Base-by-base conservation (phyloP, 2,797 vertebrate species). In the Eulemur rubriventer region DNA sequence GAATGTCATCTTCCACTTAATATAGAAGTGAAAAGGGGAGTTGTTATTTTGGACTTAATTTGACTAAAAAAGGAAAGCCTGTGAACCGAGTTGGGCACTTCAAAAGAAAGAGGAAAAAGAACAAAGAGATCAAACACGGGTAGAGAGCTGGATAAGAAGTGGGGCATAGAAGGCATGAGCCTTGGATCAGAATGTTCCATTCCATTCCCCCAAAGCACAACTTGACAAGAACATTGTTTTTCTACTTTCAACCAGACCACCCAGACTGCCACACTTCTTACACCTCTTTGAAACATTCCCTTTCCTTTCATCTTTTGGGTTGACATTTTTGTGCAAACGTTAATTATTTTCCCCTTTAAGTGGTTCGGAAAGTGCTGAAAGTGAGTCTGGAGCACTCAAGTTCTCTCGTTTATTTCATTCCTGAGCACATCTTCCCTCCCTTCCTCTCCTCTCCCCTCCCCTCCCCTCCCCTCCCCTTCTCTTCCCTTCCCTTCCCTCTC, bases 301-400 rank as follows among this genome's bases (percentile, higher is more conserved):
- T 97, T 89, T 91, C 46, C 69, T 61, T 84, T 89, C 90, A 72
- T 84, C 87, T 92, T 94, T 87, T 75, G 87, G 18, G 38, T 83
- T 92, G 84, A 78, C 17, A 17, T 78, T 87, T 87, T 82, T 85
- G 48, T 75, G 67, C 78, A 79, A 92, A 94, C 24, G 46, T 75
- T 46, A 94, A 81, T 70, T 18, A 63, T 85, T 85, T 50, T 33
- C 33, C 12, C 10, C 28, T 20, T n/a, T 38, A 75, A 89, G 41
- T 82, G 41, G 20, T 70, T 76, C 80, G 76, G 57, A 79, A 88
- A 94, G n/a, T 91, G 67, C 87, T 81, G 18, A 82, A 82, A 43
- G 38, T 93, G 22, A 80, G 6, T 75, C 72, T 14, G n/a, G 30
- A 92, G 67, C 14, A 0, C 38, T 90, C 18, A 18, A 28, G 4